These are phyloP conservation scores for Tarsius wallacei DNA, from an alignment of 2,797 vertebrate genomes.

Conservation along the genomic window DNA sequence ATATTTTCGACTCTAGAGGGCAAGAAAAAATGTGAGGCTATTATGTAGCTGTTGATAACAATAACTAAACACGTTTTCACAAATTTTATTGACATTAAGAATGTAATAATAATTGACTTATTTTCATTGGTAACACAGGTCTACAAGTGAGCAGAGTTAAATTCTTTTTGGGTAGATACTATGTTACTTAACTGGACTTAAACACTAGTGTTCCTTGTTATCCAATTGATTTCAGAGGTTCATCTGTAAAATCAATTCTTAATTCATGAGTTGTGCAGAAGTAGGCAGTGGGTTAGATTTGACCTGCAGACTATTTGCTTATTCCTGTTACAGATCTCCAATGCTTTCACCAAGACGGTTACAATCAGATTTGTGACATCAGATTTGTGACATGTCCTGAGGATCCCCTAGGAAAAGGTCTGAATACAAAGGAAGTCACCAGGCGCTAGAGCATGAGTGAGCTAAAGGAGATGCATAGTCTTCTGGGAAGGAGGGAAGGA, in stretches of 20 bases:
- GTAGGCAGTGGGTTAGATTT: neutral
- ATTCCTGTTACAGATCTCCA: neutral
- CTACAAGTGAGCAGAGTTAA: neutral
- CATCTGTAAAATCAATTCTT: neutral
- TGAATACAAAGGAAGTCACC: neutral
- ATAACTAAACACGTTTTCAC: neutral
- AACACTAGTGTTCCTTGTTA: neutral
- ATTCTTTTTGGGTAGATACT: neutral
- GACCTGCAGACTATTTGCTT: neutral
- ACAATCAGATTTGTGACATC: neutral
- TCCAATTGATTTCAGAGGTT: neutral
- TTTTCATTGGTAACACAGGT: neutral
- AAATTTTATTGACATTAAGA: neutral
- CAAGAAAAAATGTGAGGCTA: neutral
- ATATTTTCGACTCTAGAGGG: neutral
- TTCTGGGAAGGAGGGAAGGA: neutral
- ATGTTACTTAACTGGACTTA: neutral
- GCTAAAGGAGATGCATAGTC: fast-evolving
- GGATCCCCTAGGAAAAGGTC: neutral
- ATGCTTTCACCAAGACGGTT: neutral
- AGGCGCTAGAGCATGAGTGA: neutral
- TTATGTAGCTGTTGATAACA: neutral
- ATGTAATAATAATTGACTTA: neutral
- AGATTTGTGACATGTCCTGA: neutral
- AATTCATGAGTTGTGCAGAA: neutral